phyloP scores from a whole-genome alignment of 2,888 invertebrate genomes.

The Synanthedon andrenaeformis region DNA sequence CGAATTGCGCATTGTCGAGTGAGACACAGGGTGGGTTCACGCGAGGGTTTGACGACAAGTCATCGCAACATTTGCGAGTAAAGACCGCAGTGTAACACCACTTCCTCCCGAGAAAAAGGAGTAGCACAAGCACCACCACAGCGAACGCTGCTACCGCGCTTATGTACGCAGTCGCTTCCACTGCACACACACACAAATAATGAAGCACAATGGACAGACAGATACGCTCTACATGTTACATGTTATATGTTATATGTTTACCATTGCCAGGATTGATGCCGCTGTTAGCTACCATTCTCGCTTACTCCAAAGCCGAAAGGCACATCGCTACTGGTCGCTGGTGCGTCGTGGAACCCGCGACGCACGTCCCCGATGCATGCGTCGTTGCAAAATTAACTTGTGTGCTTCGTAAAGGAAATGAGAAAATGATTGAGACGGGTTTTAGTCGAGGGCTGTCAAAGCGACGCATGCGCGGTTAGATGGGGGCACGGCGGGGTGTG shows the following conservation, averaged over 20 bases:
- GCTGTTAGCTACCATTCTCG: slow-evolving; percentile 58
- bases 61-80: slow-evolving; percentile 53
- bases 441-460: slow-evolving; percentile 44
- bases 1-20: slow-evolving; percentile 56
- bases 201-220: not conserved
- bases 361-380: slow-evolving; percentile 4
- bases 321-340: slow-evolving; percentile 21
- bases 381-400: slow-evolving; percentile 5
- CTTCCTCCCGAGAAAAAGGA: slow-evolving; percentile 88
- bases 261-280: slow-evolving; percentile 54
- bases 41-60: slow-evolving; percentile 51
- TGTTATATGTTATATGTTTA: no score
- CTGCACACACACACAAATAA: slow-evolving; percentile 48
- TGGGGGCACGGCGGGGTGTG: slow-evolving; percentile 59
- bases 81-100: slow-evolving; percentile 57
- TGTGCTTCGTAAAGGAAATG: slow-evolving; percentile 22
- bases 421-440: slow-evolving; percentile 46
- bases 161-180: slow-evolving; percentile 89
- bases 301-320: slow-evolving; percentile 20
- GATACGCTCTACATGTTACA: no score
- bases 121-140: slow-evolving; percentile 83
- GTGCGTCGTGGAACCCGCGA: not conserved
- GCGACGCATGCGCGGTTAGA: slow-evolving; percentile 42
- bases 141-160: slow-evolving; percentile 89
- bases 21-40: slow-evolving; percentile 41